phyloP scores from a whole-genome alignment of 2,888 invertebrate genomes.

The Mythimna ferrago region DNA sequence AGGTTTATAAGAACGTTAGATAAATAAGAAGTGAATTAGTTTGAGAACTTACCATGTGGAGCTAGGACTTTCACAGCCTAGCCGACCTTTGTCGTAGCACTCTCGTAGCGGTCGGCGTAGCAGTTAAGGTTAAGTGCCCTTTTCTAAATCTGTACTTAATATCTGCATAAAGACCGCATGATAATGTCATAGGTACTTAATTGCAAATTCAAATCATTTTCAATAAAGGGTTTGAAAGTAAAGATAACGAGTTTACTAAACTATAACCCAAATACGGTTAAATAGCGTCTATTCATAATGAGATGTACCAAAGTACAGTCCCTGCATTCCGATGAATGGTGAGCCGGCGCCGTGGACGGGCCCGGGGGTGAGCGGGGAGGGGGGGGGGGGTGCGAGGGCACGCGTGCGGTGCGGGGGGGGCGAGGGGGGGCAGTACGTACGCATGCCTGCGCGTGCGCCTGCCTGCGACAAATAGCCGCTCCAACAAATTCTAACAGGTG shows the following conservation, averaged over 20 bases:
- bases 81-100: slow-evolving; percentile 17
- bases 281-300: slow-evolving; percentile 81
- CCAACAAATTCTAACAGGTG: slow-evolving; percentile 85
- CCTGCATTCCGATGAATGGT: slow-evolving; percentile 87
- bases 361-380: slow-evolving; percentile 21
- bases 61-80: background rate
- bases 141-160: slow-evolving; percentile 1
- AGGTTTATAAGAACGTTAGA: background rate
- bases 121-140: slow-evolving; percentile 17
- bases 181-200: slow-evolving; percentile 6
- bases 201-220: slow-evolving; percentile 20
- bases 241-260: slow-evolving; percentile 57
- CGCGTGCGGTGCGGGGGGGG: slow-evolving; percentile 52
- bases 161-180: background rate
- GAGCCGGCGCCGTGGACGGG: slow-evolving; percentile 70
- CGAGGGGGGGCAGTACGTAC: slow-evolving; percentile 69
- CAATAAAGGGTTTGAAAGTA: slow-evolving; percentile 43
- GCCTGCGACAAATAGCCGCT: slow-evolving; percentile 79
- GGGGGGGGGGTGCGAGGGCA: slow-evolving; percentile 46
- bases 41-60: background rate
- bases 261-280: slow-evolving; percentile 75
- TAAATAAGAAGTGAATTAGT: slow-evolving; percentile 1
- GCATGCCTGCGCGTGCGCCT: slow-evolving; percentile 87
- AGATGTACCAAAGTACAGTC: slow-evolving; percentile 82
- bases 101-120: slow-evolving; percentile 37